A percentile compares a stretch with the other conserved stretches of the same genome.
Conservation (phyloP, 2,797 vertebrate genomes). For the Helicolenus hilgendorfi region DNA sequence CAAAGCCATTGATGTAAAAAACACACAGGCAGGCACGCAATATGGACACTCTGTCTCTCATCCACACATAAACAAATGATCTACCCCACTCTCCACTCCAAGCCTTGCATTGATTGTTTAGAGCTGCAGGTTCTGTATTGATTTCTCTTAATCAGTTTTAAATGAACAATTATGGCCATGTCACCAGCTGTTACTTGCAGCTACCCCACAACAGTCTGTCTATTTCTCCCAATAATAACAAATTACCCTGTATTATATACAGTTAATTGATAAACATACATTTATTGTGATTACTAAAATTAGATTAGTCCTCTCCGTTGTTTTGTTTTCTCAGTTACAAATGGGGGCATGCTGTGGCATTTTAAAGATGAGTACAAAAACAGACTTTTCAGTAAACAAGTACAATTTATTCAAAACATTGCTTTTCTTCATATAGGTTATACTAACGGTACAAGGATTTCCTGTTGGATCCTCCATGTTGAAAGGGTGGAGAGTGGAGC, state of each 20-base stretch:
- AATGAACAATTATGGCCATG: constrained; percentile 83
- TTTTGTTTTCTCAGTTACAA: neutral
- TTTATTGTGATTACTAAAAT: neutral
- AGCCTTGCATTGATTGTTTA: constrained; percentile 59
- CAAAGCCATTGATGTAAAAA: neutral
- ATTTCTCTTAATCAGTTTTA: constrained; percentile 85
- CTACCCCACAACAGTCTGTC: constrained; percentile 45
- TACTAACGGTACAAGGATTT: neutral
- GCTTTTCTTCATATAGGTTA: neutral
- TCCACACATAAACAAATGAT: constrained; percentile 44
- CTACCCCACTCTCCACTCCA: constrained; percentile 7
- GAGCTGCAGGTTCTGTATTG: constrained; percentile 71
- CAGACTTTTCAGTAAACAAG: neutral
- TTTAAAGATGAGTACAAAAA: neutral
- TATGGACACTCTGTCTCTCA: neutral
- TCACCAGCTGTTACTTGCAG: constrained; percentile 56
- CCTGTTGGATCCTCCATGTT: neutral
- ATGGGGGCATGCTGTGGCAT: neutral
- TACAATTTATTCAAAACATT: neutral
- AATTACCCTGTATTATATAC: neutral
- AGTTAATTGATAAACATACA: neutral
- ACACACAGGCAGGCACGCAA: neutral
- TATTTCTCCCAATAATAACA: constrained; percentile 23
- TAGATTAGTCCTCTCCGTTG: neutral
- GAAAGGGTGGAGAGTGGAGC: neutral